Percentiles rank a stretch among this genome's conserved stretches.
phyloP scores from a whole-genome alignment of 2,888 invertebrate species.

The Dasypolia templi region DNA sequence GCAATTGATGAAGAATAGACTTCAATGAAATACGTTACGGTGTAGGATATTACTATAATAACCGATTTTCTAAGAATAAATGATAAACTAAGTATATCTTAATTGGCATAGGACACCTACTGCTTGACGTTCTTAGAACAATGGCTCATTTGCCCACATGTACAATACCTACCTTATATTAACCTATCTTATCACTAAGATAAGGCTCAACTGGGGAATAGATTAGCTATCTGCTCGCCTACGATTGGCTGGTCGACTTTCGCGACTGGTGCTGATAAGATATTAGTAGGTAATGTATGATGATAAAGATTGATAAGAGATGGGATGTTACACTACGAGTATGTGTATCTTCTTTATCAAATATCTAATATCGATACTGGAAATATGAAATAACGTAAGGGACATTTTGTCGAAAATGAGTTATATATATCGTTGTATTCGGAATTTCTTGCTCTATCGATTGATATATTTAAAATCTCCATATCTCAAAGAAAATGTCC shows the following conservation, averaged over 20 bases:
- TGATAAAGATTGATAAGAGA: constrained; percentile 16
- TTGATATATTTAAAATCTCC: too few relatives aligned
- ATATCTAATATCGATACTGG: too few relatives aligned
- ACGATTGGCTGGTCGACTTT: constrained; percentile 25
- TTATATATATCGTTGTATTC: too few relatives aligned
- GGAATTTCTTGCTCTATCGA: too few relatives aligned
- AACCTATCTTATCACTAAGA: constrained; percentile 14
- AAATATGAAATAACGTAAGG: too few relatives aligned
- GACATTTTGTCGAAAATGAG: too few relatives aligned
- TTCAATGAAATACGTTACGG: neutral
- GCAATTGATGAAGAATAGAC: neutral
- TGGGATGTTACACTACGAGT: neutral
- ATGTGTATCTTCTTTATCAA: neutral
- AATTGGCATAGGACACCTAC: neutral
- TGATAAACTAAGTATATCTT: neutral
- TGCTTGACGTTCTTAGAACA: neutral
- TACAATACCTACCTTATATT: neutral
- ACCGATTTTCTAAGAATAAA: neutral
- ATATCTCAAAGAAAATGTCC: too few relatives aligned
- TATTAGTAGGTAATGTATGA: constrained; percentile 10
- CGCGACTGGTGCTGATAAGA: constrained; percentile 1
- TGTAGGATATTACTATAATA: neutral
- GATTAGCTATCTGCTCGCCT: constrained; percentile 17
- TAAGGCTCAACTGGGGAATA: constrained; percentile 12
- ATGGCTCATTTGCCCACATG: neutral